Evolutionary conservation across 2,888 invertebrate species (phyloP), one percentile per base, ranked within the genome.

Genomic region (Cephus nigrinus): DNA sequence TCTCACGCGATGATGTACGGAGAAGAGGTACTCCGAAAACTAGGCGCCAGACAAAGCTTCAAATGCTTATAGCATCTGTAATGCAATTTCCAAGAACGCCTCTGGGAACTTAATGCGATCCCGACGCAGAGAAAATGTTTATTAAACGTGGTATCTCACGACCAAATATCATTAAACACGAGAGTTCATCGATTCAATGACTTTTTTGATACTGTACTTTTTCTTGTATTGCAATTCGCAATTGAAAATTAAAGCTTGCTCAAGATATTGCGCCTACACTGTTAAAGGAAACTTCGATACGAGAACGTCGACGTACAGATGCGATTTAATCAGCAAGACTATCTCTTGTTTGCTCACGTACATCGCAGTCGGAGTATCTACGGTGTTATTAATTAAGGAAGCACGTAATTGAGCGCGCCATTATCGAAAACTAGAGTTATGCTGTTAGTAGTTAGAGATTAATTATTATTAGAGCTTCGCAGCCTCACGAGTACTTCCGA

Each of bases 381-480:
- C 76, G 80, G 77, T 76, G 80, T 83, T 84, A 82, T 84, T 84
- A 84, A 84, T 80, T 80, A 83, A 81, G 82, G 82, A 83, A 83
- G 83, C 80, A 68, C 82, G 81, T 84, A 84, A 84, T 84, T 84
- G 80, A 82, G 81, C 82, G 69, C 79, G 76, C 84, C 82, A 82
- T 84, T 82, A 78, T 81, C 84, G 84, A 83, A 84, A 84, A 80
- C 80, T 82, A 80, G 82, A 84, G 82, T 84, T 84, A 76, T 75
- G 80, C 82, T 75, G 81, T 81, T 83, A 79, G 82, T 82, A 84
- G 84, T 84, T 84, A 71, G 81, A 84, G 81, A 84, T 84, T 84
- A 84, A 84, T 84, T 84, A 84, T 84, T 84, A 84, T 84, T 79
- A 82, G 79, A 81, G 82, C 81, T 79, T 72, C 78, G 80, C 75